Evolutionary conservation across 1,140 invertebrate genomes (phyloP).

Genomic region (Sitobion miscanthi): DNA sequence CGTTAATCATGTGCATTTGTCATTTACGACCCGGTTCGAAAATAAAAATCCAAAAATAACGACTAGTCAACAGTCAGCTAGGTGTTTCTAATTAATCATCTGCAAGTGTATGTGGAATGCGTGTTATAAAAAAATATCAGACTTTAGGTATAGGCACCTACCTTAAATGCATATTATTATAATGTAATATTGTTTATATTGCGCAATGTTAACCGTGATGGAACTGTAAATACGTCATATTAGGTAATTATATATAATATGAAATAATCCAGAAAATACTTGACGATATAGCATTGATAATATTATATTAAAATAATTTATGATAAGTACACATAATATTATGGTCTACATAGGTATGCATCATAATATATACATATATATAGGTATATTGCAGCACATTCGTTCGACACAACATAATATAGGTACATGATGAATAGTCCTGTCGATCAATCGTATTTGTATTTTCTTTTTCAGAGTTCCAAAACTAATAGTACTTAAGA

Average conservation of each 20-base stretch:
- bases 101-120: neutral
- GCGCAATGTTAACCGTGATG: neutral
- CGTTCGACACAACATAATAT: neutral
- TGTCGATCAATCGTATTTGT: neutral
- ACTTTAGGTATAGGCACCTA: neutral
- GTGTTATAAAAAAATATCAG: neutral
- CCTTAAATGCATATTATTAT: neutral
- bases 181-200: neutral
- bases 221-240: neutral
- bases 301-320: neutral
- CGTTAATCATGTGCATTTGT: constrained; percentile 40
- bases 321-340: neutral
- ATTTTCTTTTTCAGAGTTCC: neutral
- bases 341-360: too few species aligned
- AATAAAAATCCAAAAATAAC: constrained; percentile 38
- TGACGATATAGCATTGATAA: neutral
- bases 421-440: too few species aligned
- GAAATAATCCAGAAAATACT: neutral
- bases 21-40: constrained; percentile 39
- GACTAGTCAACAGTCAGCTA: neutral
- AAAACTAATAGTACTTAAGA: neutral
- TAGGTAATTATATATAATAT: neutral
- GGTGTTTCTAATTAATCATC: constrained; percentile 36
- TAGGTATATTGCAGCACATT: neutral
- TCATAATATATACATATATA: too few species aligned